These are phyloP conservation scores for Sarcophaga bullata DNA, from an alignment of 1,140 invertebrate genomes.

Conservation along the genomic window DNA sequence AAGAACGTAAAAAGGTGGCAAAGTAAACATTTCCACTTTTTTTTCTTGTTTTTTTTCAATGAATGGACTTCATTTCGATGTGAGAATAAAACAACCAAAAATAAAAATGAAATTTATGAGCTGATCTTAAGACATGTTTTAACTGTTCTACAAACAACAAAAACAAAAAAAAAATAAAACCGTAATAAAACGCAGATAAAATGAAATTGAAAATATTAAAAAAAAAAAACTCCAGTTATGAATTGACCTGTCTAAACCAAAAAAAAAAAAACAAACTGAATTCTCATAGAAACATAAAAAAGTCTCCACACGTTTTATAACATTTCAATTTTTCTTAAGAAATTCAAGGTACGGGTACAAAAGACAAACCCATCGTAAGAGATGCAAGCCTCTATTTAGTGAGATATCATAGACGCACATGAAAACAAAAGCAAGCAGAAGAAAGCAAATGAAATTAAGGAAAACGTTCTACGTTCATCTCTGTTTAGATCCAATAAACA, in stretches of 20 bases:
- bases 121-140: constrained; percentile 17
- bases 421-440: too few species aligned
- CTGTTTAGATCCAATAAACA: constrained; percentile 19
- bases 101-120: constrained; percentile 3
- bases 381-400: too few species aligned
- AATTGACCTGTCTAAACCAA: constrained; percentile 20
- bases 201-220: not conserved
- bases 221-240: not conserved
- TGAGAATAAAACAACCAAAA: not conserved
- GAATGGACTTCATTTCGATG: too few species aligned
- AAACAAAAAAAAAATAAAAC: too few species aligned
- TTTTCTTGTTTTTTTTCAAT: too few species aligned
- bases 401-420: too few species aligned
- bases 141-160: not conserved
- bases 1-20: constrained; percentile 1
- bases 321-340: constrained; percentile 22
- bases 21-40: not conserved
- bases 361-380: too few species aligned
- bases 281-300: not conserved
- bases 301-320: constrained; percentile 23
- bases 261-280: not conserved
- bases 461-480: not conserved
- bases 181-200: not conserved
- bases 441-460: too few species aligned
- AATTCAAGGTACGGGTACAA: not conserved